Base-by-base conservation (phyloP, 53 echinoderm and acorn worm species). In the Holothuria leucospilota region DNA sequence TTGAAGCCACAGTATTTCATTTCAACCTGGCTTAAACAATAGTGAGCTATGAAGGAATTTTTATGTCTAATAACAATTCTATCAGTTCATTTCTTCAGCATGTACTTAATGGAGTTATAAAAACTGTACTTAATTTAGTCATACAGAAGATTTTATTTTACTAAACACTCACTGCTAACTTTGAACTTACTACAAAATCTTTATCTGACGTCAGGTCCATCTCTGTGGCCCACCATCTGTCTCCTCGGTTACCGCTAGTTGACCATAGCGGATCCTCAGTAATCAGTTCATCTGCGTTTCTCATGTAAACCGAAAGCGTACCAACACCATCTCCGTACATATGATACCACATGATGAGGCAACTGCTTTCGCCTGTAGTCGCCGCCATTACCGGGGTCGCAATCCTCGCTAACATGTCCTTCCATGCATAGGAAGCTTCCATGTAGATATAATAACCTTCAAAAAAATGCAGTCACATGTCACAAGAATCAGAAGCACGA, bases 161-260 rank as follows among this genome's bases (percentile, higher is more conserved):
- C n/a, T n/a, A n/a, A n/a, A n/a, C n/a, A n/a, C n/a, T n/a, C n/a
- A n/a, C n/a, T n/a, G n/a, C n/a, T n/a, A n/a, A n/a, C n/a, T n/a
- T 27, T 42, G 13, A 7, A 80, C 62, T 78, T 72, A 95, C 95
- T 84, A 91, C 68, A 42, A 91, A 94, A 71, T 94, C 87, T 14
- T 58, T 24, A 20, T 38, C 18, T 14, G 86, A 92, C 4, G 63
- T 24, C 8, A 96, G 56, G 8, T 86, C 75, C 21, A 92, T 89
- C 53, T 96, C 96, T 1, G 89, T 92, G 0, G 94, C 92, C 20
- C 96, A 61, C 96, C 96, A 96, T 53, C 69, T 84, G 66, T 96
- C 77, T 15, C 96, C 96, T 21, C 94, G 63, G 85, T 94, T 96
- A 8, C 96, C 96, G 0, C 90, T 42, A 62, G 90, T 24, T 2